Evolutionary conservation across 1,140 invertebrate genomes (phyloP), one percentile per base, ranked within the genome.

Genomic region (Dinoponera quadriceps): DNA sequence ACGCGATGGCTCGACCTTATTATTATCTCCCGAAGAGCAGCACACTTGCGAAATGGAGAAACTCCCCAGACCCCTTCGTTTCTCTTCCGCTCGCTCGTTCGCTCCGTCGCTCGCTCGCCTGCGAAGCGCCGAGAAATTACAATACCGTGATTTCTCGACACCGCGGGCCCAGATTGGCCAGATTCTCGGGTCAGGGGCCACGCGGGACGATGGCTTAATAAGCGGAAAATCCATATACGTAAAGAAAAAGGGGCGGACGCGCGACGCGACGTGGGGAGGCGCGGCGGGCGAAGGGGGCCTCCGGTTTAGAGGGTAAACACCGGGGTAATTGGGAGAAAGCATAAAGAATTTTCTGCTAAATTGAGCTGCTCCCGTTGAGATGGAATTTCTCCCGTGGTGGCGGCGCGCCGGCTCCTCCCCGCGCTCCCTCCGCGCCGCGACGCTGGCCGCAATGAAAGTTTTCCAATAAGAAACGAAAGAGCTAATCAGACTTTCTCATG

Each of bases 311-410:
- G 74, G 73, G 73, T 88, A 85, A 88, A 88, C 69, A 86, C 55
- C 74, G 59, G 44, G 85, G 89, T 91, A 91, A 91, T 91, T 89
- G 91, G 87, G 69, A 87, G 81, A 85, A 88, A 88, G 90, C 84
- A 90, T 90, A 90, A 91, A 88, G 82, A 92, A 92, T 92, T 91
- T 93, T 92, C 91, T 89, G 82, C 85, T 92, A 91, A 90, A 92
- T 92, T 92, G 90, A 91, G 84, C 87, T 68, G 71, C 83, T 77
- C 85, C 85, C 81, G 82, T 63, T 65, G 88, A 85, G 90, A 93
- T 92, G 89, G 91, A 91, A 92, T 92, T 85, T 87, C 71, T 72
- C 68, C 72, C 75, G n/a, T n/a, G 51, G 65, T 80, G 51, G 38
- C 38, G 38, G 33, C 33, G 33, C 7, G 7, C 7, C 33, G 33